phyloP scores from a whole-genome alignment of 2,113 vertebrate genomes.

The Lichenostomus cassidix region DNA sequence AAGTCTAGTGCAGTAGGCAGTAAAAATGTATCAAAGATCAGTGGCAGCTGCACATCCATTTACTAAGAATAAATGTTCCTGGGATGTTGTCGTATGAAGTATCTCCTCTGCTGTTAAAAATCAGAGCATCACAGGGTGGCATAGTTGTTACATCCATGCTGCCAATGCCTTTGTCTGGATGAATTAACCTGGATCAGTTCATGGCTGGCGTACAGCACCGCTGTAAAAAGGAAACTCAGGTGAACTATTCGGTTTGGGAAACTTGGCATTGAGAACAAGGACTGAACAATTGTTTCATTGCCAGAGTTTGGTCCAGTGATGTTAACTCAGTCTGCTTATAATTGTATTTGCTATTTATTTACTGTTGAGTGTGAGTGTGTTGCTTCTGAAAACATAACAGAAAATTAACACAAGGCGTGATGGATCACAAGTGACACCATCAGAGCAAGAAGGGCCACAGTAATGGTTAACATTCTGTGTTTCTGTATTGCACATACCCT shows the following conservation, averaged over 20 bases:
- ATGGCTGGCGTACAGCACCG: not conserved
- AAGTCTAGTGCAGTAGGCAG: not conserved
- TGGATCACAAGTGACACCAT: not conserved
- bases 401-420: not conserved
- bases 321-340: not conserved
- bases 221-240: not conserved
- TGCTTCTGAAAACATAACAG: accelerated
- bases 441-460: not conserved
- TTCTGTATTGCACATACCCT: not conserved
- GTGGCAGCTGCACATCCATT: not conserved
- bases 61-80: not conserved
- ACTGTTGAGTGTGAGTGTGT: not conserved
- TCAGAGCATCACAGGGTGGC: not conserved
- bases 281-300: not conserved
- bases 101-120: not conserved
- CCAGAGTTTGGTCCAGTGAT: not conserved
- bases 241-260: not conserved
- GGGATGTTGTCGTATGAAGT: not conserved
- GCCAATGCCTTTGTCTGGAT: not conserved
- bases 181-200: no score
- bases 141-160: accelerated
- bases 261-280: not conserved
- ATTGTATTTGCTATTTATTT: not conserved
- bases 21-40: not conserved
- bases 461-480: not conserved